Conservation (phyloP, 2,888 invertebrate species). For the Eubasilissa splendida region DNA sequence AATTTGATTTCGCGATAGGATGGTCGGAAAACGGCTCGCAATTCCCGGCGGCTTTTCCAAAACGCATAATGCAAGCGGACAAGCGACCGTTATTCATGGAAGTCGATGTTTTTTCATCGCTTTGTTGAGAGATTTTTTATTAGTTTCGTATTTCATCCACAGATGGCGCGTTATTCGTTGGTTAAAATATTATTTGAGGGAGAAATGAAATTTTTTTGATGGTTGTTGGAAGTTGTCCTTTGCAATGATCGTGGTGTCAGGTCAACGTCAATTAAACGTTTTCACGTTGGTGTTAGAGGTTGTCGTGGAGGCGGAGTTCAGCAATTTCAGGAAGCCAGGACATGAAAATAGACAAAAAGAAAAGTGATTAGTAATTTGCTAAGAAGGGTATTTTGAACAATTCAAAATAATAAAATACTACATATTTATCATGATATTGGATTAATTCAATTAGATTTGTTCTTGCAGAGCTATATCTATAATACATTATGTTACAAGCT, state of each 20-base stretch:
- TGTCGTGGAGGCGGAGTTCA: slow-evolving; percentile 27
- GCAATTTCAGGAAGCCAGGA: slow-evolving; percentile 25
- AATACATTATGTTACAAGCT: too few relatives aligned
- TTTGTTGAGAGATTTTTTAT: not conserved
- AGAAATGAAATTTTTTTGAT: not conserved
- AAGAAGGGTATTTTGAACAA: not conserved
- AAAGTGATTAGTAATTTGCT: slow-evolving; percentile 45
- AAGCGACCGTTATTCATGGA: not conserved
- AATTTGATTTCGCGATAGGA: slow-evolving; percentile 29
- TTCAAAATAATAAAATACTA: too few relatives aligned
- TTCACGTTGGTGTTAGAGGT: slow-evolving; percentile 2
- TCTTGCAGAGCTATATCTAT: too few relatives aligned
- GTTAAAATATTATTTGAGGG: not conserved
- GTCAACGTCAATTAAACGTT: not conserved
- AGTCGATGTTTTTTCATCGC: not conserved
- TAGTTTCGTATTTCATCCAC: not conserved
- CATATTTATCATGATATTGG: too few relatives aligned
- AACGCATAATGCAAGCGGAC: not conserved
- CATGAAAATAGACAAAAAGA: slow-evolving; percentile 46
- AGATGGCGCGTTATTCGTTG: not conserved
- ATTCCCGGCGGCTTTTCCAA: not conserved
- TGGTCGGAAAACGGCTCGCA: not conserved
- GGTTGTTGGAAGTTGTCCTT: not conserved
- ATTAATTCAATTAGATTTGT: too few relatives aligned
- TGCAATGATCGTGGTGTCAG: not conserved